Evolutionary conservation across 64 coral and sea anemone species (phyloP).

Genomic region (Montipora efflorescens): DNA sequence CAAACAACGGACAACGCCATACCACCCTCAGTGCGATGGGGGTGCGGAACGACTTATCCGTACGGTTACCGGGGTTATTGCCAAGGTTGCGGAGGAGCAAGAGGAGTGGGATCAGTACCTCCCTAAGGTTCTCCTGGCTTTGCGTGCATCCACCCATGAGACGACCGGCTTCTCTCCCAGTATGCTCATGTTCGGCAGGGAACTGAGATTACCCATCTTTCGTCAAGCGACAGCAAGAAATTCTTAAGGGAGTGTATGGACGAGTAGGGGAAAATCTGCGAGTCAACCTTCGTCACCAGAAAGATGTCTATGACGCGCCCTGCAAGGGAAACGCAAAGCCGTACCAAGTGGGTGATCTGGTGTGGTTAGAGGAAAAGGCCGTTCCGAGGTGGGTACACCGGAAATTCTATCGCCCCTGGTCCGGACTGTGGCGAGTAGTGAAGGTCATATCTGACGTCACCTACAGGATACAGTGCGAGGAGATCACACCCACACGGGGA

Average conservation of each 20-base stretch:
- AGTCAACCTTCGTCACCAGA: conserved; percentile 18
- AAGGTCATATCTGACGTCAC: conserved; percentile 61
- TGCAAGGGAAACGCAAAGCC: background rate
- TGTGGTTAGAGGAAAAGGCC: conserved; percentile 40
- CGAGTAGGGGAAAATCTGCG: conserved; percentile 5
- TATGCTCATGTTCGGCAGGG: conserved; percentile 38
- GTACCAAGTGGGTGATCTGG: conserved; percentile 38
- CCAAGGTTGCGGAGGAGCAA: conserved; percentile 27
- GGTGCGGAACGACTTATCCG: conserved; percentile 20
- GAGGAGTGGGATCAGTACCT: background rate
- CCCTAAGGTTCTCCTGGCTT: conserved; percentile 17
- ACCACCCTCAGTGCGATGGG: conserved; percentile 56
- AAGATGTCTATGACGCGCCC: conserved; percentile 37
- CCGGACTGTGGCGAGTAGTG: conserved; percentile 22
- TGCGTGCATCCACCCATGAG: conserved; percentile 6
- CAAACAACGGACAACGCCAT: conserved; percentile 49
- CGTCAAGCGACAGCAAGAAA: conserved; percentile 42
- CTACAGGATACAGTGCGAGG: conserved; percentile 27
- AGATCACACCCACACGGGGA: background rate
- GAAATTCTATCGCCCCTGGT: conserved; percentile 31
- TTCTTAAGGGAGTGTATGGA: background rate
- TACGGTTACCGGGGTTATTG: conserved; percentile 24
- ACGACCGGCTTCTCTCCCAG: conserved; percentile 22
- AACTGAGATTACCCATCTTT: conserved; percentile 37
- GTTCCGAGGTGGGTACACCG: conserved; percentile 28